phyloP scores from a whole-genome alignment of 2,113 vertebrate species.

The Psittacara wagleri region DNA sequence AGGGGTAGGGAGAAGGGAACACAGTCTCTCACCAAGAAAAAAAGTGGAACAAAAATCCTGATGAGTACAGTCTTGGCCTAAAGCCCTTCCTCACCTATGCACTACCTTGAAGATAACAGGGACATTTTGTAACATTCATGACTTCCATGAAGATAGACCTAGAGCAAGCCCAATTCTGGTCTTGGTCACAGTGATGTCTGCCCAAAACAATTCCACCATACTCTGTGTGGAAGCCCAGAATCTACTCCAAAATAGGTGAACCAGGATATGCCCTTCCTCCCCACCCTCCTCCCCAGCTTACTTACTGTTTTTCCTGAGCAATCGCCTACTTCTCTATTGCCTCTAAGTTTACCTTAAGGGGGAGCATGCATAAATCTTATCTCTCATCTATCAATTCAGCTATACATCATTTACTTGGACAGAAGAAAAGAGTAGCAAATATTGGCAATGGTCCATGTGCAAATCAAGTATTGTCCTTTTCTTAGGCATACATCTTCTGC shows the following conservation, averaged over 20 bases:
- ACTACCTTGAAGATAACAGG: neutral
- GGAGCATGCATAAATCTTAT: neutral
- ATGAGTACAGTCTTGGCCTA: neutral
- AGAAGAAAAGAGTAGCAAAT: neutral
- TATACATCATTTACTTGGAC: neutral
- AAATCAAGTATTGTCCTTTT: neutral
- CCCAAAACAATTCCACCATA: neutral
- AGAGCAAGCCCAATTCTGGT: neutral
- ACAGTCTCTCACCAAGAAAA: slow-evolving; percentile 55
- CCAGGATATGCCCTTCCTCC: neutral
- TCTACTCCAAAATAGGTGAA: neutral
- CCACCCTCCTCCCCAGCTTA: neutral
- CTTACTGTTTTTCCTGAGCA: neutral
- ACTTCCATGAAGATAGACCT: neutral
- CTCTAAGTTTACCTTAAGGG: neutral
- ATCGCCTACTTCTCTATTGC: neutral
- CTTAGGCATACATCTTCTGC: neutral
- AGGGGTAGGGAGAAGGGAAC: slow-evolving; percentile 14
- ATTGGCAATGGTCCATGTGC: neutral
- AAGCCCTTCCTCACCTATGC: neutral
- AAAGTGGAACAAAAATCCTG: neutral
- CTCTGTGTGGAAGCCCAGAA: neutral
- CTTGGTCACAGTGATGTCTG: neutral
- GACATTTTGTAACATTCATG: neutral
- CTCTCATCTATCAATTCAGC: neutral